Evolutionary conservation across 2,888 invertebrate genomes (phyloP).

Genomic region (Polia nebulosa): DNA sequence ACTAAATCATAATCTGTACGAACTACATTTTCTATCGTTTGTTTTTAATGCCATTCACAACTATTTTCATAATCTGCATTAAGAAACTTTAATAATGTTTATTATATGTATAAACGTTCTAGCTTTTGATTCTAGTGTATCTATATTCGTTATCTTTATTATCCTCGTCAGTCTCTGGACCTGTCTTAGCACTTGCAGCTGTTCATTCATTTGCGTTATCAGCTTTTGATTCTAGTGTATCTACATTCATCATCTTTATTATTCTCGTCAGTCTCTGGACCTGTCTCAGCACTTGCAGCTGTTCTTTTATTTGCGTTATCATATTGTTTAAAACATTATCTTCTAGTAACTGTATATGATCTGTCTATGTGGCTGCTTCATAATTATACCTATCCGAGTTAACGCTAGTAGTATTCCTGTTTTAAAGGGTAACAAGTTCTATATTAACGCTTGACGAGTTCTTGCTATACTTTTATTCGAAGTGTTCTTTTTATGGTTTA

Average conservation of each 20-base stretch:
- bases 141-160: too few species aligned
- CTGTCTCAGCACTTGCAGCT: background rate
- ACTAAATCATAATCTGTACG: background rate
- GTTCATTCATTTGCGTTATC: background rate
- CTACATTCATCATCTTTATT: too few species aligned
- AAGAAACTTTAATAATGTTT: background rate
- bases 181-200: background rate
- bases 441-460: slow-evolving; percentile 15
- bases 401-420: slow-evolving; percentile 15
- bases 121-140: background rate
- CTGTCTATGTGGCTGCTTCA: background rate
- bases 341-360: background rate
- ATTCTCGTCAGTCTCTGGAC: background rate
- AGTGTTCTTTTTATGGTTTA: background rate
- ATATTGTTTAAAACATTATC: background rate
- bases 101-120: background rate
- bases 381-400: slow-evolving; percentile 13
- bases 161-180: background rate
- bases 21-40: background rate
- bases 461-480: background rate
- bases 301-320: background rate
- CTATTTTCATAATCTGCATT: background rate
- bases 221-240: background rate
- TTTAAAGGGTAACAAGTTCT: slow-evolving; percentile 34
- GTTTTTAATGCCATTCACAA: background rate